Conservation (phyloP, 1,140 invertebrate species). For the Popillia japonica region DNA sequence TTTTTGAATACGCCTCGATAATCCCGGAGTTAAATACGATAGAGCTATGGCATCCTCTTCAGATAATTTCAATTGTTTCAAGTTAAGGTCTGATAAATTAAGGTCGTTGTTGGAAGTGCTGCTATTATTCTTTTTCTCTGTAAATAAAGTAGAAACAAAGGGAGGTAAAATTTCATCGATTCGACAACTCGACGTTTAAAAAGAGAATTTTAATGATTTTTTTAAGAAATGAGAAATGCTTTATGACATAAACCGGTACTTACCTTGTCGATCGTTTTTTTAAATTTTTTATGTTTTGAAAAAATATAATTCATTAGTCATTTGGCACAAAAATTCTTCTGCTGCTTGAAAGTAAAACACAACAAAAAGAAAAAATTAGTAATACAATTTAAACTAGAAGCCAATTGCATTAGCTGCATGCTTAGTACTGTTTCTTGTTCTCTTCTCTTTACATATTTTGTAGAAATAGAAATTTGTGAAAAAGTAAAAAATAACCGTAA, state of each 20-base stretch:
- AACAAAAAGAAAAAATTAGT: slow-evolving; percentile 55
- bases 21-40: slow-evolving; percentile 70
- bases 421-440: neutral
- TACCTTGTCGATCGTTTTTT: slow-evolving; percentile 16
- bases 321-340: slow-evolving; percentile 59
- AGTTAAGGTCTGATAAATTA: slow-evolving; percentile 70
- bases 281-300: neutral
- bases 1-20: slow-evolving; percentile 70
- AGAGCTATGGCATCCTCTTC: slow-evolving; percentile 71
- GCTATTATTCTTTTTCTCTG: slow-evolving; percentile 54
- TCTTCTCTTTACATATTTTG: neutral
- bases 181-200: neutral
- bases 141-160: slow-evolving; percentile 39
- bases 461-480: neutral
- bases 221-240: neutral
- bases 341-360: slow-evolving; percentile 57
- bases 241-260: slow-evolving; percentile 5
- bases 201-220: neutral
- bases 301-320: slow-evolving; percentile 35
- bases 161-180: neutral
- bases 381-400: slow-evolving; percentile 37
- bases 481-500: neutral
- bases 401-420: slow-evolving; percentile 32
- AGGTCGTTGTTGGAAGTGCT: slow-evolving; percentile 59
- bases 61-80: slow-evolving; percentile 70